phyloP scores from a whole-genome alignment of 2,113 vertebrate species.

The Erythrolamprus reginae region DNA sequence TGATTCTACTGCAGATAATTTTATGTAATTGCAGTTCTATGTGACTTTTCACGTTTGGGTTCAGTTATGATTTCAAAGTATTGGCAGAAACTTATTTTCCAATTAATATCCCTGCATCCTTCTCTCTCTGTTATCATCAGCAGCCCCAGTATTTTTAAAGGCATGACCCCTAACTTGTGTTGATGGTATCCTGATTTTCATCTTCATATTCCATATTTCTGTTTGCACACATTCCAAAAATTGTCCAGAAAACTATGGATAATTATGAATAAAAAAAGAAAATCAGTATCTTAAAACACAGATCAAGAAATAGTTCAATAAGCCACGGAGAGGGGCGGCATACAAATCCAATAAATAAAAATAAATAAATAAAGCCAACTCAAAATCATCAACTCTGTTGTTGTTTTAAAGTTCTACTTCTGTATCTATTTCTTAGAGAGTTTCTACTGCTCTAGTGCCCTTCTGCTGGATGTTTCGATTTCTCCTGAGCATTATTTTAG shows the following conservation, averaged over 20 bases:
- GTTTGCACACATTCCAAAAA: neutral
- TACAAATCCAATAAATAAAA: too few species aligned
- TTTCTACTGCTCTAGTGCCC: neutral
- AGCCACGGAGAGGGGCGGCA: too few species aligned
- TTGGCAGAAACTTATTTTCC: neutral
- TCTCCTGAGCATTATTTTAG: neutral
- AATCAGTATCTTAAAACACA: neutral
- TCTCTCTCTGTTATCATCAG: neutral
- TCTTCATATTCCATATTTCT: neutral
- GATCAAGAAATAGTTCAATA: neutral
- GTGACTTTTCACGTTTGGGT: neutral
- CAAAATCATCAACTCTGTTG: neutral
- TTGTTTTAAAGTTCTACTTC: neutral
- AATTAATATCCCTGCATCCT: neutral
- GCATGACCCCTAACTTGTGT: neutral
- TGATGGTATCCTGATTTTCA: neutral
- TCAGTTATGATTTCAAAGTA: neutral
- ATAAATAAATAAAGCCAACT: too few species aligned
- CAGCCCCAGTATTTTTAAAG: neutral
- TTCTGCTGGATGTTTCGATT: neutral
- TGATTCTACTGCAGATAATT: neutral
- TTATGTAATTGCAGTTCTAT: neutral
- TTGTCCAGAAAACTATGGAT: too few species aligned
- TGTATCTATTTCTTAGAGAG: neutral
- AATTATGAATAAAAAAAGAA: neutral